Evolutionary conservation across 2,888 invertebrate genomes (phyloP).

Genomic region (Yponomeuta malinellus): DNA sequence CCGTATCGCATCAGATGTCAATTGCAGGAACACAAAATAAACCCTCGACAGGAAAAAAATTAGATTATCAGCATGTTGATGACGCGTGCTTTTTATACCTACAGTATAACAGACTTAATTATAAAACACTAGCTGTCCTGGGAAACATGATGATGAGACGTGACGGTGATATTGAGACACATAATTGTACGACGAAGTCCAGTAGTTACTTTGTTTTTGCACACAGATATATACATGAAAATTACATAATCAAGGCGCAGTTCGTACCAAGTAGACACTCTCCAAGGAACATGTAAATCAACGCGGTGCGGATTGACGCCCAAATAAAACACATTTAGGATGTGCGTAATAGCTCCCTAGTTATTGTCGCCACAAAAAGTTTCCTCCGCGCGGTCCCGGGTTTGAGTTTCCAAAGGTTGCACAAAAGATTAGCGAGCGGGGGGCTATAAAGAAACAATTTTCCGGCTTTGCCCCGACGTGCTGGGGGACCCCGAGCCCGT

Average conservation of each 20-base stretch:
- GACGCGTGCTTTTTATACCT: not conserved
- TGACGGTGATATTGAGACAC: too few species aligned
- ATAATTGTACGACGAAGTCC: too few species aligned
- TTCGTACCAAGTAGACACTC: too few species aligned
- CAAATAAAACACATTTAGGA: not conserved
- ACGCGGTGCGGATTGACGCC: not conserved
- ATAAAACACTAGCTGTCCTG: too few species aligned
- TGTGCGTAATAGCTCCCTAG: constrained; percentile 24
- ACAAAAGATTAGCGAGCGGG: constrained; percentile 65
- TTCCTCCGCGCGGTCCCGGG: constrained; percentile 21
- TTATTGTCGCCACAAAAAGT: constrained; percentile 42
- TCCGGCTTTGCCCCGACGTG: constrained; percentile 49
- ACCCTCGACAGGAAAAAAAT: not conserved
- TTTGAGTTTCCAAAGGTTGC: constrained; percentile 26
- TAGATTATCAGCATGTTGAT: not conserved
- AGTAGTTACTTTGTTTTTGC: too few species aligned
- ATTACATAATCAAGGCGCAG: too few species aligned
- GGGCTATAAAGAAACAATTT: constrained; percentile 74
- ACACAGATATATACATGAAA: too few species aligned
- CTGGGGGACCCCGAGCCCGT: constrained; percentile 45
- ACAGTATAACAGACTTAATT: too few species aligned
- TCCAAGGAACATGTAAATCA: not conserved
- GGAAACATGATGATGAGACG: too few species aligned
- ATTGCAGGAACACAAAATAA: constrained; percentile 63
- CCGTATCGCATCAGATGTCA: constrained; percentile 59